Percentiles rank a stretch among this genome's conserved stretches.
Conservation (phyloP, 2,888 invertebrate species). For the Octonoba sinensis region DNA sequence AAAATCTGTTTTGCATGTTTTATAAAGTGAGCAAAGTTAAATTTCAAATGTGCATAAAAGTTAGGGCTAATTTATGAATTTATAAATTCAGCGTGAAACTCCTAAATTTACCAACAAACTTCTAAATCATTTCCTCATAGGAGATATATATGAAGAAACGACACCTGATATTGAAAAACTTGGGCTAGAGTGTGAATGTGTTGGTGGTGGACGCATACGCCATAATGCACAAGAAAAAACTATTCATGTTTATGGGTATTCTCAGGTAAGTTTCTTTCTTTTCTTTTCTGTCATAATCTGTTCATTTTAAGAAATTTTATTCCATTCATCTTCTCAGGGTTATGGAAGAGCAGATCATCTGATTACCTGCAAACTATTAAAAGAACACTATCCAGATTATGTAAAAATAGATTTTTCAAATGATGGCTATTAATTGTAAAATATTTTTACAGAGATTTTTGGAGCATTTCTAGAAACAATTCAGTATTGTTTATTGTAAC, state of each 20-base stretch:
- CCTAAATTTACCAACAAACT: conserved; percentile 60
- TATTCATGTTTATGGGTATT: conserved; percentile 92
- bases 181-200: conserved; percentile 81
- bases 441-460: too few relatives aligned
- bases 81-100: not conserved
- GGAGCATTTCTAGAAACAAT: too few relatives aligned
- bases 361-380: conserved; percentile 81
- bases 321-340: conserved; percentile 71
- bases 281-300: not conserved
- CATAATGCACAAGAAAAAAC: conserved; percentile 83
- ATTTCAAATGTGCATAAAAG: too few relatives aligned
- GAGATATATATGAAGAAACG: conserved; percentile 82
- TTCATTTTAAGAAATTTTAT: not conserved
- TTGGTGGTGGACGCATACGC: conserved; percentile 93
- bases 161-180: conserved; percentile 69
- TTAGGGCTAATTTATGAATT: not conserved
- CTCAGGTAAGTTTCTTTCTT: conserved; percentile 75
- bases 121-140: conserved; percentile 72
- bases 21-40: too few relatives aligned
- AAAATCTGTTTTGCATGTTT: too few relatives aligned
- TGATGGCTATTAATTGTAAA: conserved; percentile 80
- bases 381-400: conserved; percentile 82
- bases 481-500: too few relatives aligned
- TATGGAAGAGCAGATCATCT: conserved; percentile 92
- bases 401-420: conserved; percentile 82